Conservation (phyloP, 2,113 vertebrate species). For the Myotis lucifugus region DNA sequence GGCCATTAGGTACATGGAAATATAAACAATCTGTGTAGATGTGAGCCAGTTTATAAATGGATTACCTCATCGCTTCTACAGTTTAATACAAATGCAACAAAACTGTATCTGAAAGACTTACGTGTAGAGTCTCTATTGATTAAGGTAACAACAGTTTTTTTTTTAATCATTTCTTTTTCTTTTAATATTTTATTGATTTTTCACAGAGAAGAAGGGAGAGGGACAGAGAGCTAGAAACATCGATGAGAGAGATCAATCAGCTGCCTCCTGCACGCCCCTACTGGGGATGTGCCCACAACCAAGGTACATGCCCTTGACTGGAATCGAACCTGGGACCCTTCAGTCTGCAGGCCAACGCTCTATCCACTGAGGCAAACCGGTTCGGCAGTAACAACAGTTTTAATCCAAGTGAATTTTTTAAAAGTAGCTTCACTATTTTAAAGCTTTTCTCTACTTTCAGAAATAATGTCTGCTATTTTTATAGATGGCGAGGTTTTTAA, state of each 20-base stretch:
- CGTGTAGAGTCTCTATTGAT: not conserved
- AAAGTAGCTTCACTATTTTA: not conserved
- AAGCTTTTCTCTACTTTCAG: constrained; percentile 18
- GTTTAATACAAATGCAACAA: not conserved
- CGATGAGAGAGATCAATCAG: too few relatives aligned
- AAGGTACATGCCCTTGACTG: too few relatives aligned
- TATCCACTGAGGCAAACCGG: too few relatives aligned
- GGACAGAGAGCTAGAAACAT: too few relatives aligned
- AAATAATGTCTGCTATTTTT: not conserved
- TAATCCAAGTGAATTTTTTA: not conserved
- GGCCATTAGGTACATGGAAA: not conserved
- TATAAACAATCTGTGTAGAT: not conserved
- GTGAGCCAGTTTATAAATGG: not conserved
- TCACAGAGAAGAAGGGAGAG: too few relatives aligned
- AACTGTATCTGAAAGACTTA: not conserved
- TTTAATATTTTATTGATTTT: too few relatives aligned
- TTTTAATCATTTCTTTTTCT: too few relatives aligned
- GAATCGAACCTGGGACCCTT: too few relatives aligned
- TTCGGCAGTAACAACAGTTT: not conserved
- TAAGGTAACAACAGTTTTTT: not conserved
- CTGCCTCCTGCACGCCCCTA: too few relatives aligned
- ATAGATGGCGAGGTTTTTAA: not conserved
- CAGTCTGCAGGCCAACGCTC: too few relatives aligned
- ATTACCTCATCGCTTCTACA: not conserved
- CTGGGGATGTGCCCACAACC: too few relatives aligned